A percentile compares a stretch with the other conserved stretches of the same genome.
phyloP scores from a whole-genome alignment of 2,888 invertebrate species.

The Sphinx pinastri region DNA sequence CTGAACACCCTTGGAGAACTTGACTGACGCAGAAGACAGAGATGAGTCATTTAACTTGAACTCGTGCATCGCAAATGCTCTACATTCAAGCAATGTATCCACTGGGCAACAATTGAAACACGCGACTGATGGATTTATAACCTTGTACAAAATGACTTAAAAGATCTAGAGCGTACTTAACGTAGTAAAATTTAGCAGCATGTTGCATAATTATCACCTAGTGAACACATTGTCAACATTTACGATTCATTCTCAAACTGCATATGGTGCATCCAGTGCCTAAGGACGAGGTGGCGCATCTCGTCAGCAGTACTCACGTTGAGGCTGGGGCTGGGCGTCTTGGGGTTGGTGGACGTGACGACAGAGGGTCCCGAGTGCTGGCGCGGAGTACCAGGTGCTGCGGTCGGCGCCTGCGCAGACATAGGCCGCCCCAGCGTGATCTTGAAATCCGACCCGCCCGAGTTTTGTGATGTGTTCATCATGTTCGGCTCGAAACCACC shows the following conservation, averaged over 20 bases:
- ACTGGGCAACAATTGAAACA: too few relatives aligned
- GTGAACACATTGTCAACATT: too few relatives aligned
- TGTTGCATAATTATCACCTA: too few relatives aligned
- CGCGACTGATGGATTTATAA: too few relatives aligned
- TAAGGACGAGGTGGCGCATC: not conserved
- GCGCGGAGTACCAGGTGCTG: not conserved
- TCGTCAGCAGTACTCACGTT: slow-evolving; percentile 65
- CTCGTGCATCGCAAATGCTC: too few relatives aligned
- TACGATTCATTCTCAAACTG: not conserved
- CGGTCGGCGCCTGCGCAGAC: slow-evolving; percentile 35
- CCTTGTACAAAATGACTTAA: too few relatives aligned
- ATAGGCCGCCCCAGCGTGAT: slow-evolving; percentile 81
- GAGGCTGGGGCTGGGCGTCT: slow-evolving; percentile 92
- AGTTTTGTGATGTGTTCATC: slow-evolving; percentile 42
- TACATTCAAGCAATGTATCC: too few relatives aligned
- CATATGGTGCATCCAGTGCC: not conserved
- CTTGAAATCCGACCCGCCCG: slow-evolving; percentile 84
- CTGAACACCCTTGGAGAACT: too few relatives aligned
- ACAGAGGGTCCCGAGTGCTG: slow-evolving; percentile 58
- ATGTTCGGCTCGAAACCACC: slow-evolving; percentile 46
- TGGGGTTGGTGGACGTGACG: slow-evolving; percentile 92
- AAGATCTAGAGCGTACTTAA: too few relatives aligned
- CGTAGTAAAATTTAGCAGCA: too few relatives aligned
- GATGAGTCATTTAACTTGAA: too few relatives aligned
- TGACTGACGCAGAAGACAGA: too few relatives aligned